Evolutionary conservation across 2,113 vertebrate species (phyloP).

Genomic region (Erythrocercus mccallii): DNA sequence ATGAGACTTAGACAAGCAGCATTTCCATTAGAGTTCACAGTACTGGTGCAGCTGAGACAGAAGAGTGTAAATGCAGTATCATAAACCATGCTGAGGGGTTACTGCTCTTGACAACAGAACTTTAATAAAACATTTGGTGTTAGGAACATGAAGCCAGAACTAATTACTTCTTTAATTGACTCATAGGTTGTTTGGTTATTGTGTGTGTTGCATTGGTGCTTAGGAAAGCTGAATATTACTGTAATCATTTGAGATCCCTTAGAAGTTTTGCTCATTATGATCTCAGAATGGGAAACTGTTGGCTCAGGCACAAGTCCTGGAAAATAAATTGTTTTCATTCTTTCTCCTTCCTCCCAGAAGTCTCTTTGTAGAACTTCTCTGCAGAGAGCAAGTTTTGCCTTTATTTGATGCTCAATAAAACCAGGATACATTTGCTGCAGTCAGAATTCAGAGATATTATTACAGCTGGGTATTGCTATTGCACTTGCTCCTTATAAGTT

Average conservation of each 20-base stretch:
- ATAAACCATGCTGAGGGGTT: not conserved
- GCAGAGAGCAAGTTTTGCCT: not conserved
- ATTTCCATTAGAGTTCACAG: not conserved
- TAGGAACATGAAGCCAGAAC: not conserved
- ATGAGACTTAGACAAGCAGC: not conserved
- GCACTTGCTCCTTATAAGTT: not conserved
- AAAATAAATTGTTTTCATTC: conserved; percentile 17
- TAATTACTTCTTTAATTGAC: not conserved
- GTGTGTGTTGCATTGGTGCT: not conserved
- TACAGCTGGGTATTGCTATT: not conserved
- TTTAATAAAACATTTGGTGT: not conserved
- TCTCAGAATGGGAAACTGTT: not conserved
- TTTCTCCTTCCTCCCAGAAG: not conserved
- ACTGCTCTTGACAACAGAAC: not conserved
- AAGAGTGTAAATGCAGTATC: not conserved
- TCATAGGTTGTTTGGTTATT: not conserved
- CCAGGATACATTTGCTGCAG: not conserved
- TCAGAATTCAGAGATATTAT: not conserved
- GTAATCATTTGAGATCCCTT: not conserved
- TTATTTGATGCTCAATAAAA: not conserved
- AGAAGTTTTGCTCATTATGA: not conserved
- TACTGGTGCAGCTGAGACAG: not conserved
- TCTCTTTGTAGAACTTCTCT: not conserved
- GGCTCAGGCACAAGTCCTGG: not conserved
- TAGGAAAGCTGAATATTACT: not conserved